A percentile compares a stretch with the other conserved stretches of the same genome.
These are phyloP conservation scores for Philonicus albiceps DNA, from an alignment of 2,888 invertebrate species.

Conservation along the genomic window DNA sequence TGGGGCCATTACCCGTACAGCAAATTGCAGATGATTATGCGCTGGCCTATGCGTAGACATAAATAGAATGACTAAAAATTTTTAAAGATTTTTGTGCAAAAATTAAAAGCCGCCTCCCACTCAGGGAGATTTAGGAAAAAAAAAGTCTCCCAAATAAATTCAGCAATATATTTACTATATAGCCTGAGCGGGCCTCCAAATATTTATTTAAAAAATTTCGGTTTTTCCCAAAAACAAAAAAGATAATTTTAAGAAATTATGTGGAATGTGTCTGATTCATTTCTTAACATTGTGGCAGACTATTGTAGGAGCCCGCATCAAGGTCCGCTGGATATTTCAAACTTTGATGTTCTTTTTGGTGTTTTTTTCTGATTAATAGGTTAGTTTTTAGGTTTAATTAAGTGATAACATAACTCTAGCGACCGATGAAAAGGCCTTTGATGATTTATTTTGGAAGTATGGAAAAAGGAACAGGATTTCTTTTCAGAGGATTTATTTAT, in stretches of 20 bases:
- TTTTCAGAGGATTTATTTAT: too few relatives aligned
- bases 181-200: background rate
- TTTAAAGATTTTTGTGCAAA: background rate
- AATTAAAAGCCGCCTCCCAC: background rate
- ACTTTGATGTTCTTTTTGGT: background rate
- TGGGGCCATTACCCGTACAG: background rate
- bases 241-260: background rate
- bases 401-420: too few relatives aligned
- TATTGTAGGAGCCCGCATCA: background rate
- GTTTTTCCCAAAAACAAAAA: background rate
- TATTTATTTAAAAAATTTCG: background rate
- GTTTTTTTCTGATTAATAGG: background rate
- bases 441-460: too few relatives aligned
- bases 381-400: too few relatives aligned
- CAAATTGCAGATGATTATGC: background rate
- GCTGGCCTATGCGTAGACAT: background rate
- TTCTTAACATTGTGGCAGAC: background rate
- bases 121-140: background rate
- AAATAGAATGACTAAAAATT: background rate
- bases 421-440: too few relatives aligned
- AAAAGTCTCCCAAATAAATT: background rate
- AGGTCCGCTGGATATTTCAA: background rate
- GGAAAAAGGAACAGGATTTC: too few relatives aligned
- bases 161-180: background rate
- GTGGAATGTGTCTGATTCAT: constrained; percentile 4